Conservation (phyloP, 2,113 vertebrate genomes). For the Eulemur macaco region DNA sequence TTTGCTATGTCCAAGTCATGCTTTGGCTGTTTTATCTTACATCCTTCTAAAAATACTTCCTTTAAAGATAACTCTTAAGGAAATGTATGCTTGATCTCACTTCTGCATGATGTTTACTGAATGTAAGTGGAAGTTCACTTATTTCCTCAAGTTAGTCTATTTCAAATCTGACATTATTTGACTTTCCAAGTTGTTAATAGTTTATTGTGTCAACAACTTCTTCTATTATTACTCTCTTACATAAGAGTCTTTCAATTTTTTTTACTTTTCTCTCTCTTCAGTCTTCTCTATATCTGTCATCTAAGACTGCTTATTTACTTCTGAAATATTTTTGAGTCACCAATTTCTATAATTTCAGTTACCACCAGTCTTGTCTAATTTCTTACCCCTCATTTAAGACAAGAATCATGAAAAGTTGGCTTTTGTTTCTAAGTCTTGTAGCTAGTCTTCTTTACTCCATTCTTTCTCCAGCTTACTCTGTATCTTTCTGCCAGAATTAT, state of each 20-base stretch:
- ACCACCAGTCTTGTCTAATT: background rate
- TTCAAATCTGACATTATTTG: background rate
- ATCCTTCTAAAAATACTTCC: background rate
- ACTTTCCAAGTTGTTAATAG: background rate
- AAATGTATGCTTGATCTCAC: background rate
- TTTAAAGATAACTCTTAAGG: background rate
- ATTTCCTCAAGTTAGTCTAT: background rate
- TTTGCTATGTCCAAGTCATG: background rate
- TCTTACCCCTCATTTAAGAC: background rate
- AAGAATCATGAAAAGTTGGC: background rate
- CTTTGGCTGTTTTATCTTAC: background rate
- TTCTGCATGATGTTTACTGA: background rate
- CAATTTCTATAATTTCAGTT: background rate
- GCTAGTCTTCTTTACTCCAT: background rate
- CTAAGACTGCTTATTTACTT: background rate
- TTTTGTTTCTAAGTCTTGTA: background rate
- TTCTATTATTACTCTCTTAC: background rate
- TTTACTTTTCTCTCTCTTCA: background rate
- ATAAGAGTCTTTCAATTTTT: background rate
- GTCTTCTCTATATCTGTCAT: background rate
- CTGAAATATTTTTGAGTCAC: background rate
- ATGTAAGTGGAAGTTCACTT: background rate
- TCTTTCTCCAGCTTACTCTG: background rate
- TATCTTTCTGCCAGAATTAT: background rate
- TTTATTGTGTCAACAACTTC: background rate